Conservation (phyloP, 2,797 vertebrate species). For the Calcarius lapponicus region DNA sequence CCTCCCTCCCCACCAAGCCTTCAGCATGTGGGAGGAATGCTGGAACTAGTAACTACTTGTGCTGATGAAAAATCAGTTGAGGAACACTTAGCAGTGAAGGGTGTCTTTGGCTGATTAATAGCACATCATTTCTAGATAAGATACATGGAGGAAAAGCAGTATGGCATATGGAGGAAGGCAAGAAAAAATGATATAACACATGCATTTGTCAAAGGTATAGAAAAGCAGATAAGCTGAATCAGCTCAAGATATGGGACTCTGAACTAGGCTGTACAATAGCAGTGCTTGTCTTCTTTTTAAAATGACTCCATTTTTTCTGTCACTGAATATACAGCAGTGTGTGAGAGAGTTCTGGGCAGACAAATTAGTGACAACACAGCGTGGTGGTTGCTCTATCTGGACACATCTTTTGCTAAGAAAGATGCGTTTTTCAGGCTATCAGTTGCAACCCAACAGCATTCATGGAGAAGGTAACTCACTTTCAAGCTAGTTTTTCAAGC, state of each 20-base stretch:
- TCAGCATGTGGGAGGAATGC: conserved; percentile 66
- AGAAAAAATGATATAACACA: conserved; percentile 59
- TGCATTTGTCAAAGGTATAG: conserved; percentile 66
- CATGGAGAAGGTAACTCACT: neutral
- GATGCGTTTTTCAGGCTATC: neutral
- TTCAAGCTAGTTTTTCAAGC: neutral
- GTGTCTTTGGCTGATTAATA: conserved; percentile 74
- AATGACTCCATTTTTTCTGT: conserved; percentile 23
- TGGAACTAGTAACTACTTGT: conserved; percentile 74
- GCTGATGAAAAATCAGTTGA: conserved; percentile 68
- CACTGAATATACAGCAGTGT: neutral
- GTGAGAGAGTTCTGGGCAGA: neutral
- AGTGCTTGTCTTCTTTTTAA: neutral
- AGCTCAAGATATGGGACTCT: neutral
- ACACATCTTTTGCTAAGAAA: neutral
- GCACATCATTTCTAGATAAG: conserved; percentile 68
- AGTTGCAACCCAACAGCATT: neutral
- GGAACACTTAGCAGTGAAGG: conserved; percentile 63
- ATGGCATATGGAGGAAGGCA: conserved; percentile 18
- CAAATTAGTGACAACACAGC: neutral
- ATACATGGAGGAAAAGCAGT: conserved; percentile 58
- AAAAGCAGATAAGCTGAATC: conserved; percentile 59
- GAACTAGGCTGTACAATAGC: conserved; percentile 24
- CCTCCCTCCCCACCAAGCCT: neutral
- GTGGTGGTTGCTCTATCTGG: neutral